These are phyloP conservation scores for Oegoconia quadripuncta DNA, from an alignment of 2,888 invertebrate genomes.

Conservation along the genomic window DNA sequence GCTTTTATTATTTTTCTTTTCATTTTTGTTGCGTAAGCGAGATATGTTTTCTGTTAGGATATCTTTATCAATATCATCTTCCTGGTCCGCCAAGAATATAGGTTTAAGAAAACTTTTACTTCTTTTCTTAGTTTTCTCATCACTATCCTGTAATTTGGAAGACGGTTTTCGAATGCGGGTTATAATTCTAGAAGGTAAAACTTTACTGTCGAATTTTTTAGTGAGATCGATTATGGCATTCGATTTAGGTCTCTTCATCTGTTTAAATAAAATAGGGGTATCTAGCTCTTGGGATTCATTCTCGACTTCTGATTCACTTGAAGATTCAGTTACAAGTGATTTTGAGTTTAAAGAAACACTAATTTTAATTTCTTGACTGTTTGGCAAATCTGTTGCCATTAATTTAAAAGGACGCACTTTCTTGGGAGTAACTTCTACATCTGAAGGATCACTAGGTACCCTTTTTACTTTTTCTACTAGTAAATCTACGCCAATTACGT, in stretches of 20 bases:
- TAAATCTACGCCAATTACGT: slow-evolving; percentile 34
- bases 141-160: slow-evolving; percentile 34
- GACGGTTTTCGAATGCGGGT: slow-evolving; percentile 60
- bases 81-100: slow-evolving; percentile 42
- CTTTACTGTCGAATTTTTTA: slow-evolving; percentile 43
- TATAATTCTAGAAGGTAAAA: slow-evolving; percentile 52
- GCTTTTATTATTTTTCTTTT: slow-evolving; percentile 36
- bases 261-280: slow-evolving; percentile 43
- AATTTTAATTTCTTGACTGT: slow-evolving; percentile 63
- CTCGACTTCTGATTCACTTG: slow-evolving; percentile 58
- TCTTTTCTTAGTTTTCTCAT: slow-evolving; percentile 25
- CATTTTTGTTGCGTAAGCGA: slow-evolving; percentile 41
- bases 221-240: slow-evolving; percentile 45
- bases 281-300: slow-evolving; percentile 41
- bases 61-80: slow-evolving; percentile 48
- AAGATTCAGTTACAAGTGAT: slow-evolving; percentile 36
- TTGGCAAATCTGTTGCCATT: slow-evolving; percentile 52
- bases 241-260: slow-evolving; percentile 33
- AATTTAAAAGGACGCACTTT: slow-evolving; percentile 43
- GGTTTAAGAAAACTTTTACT: slow-evolving; percentile 41
- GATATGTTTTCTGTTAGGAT: slow-evolving; percentile 55
- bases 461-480: slow-evolving; percentile 28
- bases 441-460: slow-evolving; percentile 47
- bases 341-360: slow-evolving; percentile 32
- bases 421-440: slow-evolving; percentile 49